phyloP scores from a whole-genome alignment of 1,140 invertebrate species.

The Panulirus ornatus region DNA sequence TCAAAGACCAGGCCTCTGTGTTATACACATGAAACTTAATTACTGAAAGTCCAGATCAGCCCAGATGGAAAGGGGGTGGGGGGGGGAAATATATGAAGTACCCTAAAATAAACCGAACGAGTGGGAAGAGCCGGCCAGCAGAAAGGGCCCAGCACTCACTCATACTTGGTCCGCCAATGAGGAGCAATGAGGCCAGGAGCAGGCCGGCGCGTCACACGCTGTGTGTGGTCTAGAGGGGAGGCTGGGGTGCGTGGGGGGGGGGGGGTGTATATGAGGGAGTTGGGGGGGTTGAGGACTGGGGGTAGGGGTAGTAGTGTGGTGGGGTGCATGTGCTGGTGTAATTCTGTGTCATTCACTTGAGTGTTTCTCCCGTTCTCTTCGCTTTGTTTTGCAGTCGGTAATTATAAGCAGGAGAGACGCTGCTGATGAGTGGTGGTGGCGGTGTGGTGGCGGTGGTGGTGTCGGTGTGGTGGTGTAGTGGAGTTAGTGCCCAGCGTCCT shows the following conservation, averaged over 20 bases:
- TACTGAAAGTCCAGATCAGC: too few species aligned
- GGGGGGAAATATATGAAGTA: too few species aligned
- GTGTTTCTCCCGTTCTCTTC: constrained; percentile 1
- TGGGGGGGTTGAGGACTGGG: background rate
- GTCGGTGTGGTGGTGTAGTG: too few species aligned
- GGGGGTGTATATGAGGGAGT: background rate
- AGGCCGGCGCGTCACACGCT: constrained; percentile 33
- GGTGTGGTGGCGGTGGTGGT: background rate
- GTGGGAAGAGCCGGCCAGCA: background rate
- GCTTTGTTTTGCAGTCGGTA: background rate
- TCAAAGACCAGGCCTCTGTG: too few species aligned
- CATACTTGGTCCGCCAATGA: constrained; percentile 34
- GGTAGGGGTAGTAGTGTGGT: background rate
- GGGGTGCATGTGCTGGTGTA: constrained; percentile 7
- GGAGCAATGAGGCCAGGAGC: constrained; percentile 4
- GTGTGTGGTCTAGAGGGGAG: constrained; percentile 36
- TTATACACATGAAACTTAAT: too few species aligned
- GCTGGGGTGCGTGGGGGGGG: background rate
- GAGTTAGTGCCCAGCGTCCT: too few species aligned
- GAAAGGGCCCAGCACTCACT: constrained; percentile 10
- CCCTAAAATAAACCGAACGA: constrained; percentile 18
- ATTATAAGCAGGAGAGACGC: background rate
- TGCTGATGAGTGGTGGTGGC: background rate
- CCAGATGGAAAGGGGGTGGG: too few species aligned
- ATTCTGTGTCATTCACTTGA: constrained; percentile 25